These are phyloP conservation scores for Ectobius pallidus DNA, from an alignment of 2,888 invertebrate species.

Conservation along the genomic window DNA sequence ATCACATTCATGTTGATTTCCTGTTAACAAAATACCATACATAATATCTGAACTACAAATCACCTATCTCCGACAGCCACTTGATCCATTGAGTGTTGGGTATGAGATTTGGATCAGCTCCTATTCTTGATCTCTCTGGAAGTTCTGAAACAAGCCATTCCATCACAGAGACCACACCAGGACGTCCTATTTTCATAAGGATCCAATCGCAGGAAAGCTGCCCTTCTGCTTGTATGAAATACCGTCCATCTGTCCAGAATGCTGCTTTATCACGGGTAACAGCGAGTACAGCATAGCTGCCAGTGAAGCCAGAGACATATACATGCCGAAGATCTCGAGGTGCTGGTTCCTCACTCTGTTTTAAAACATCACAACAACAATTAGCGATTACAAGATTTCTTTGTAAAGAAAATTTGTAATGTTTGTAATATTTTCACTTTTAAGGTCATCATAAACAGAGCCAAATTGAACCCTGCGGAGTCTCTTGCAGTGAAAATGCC, in stretches of 20 bases:
- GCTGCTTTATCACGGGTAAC: constrained; percentile 71
- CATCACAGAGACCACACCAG: constrained; percentile 59
- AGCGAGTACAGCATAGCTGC: constrained; percentile 73
- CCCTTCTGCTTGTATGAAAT: constrained; percentile 83
- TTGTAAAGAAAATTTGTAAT: too few species aligned
- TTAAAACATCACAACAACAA: background rate
- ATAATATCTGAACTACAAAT: too few species aligned
- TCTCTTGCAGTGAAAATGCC: too few species aligned
- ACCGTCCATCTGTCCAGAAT: constrained; percentile 92
- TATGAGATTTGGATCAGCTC: constrained; percentile 75
- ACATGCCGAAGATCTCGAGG: constrained; percentile 75
- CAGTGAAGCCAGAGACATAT: constrained; percentile 83
- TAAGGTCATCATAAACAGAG: too few species aligned
- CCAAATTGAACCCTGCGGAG: too few species aligned
- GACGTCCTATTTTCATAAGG: constrained; percentile 36
- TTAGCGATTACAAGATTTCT: too few species aligned
- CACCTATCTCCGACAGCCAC: constrained; percentile 62
- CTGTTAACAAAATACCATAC: too few species aligned
- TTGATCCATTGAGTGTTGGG: constrained; percentile 70
- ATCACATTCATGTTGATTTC: too few species aligned
- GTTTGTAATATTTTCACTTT: too few species aligned
- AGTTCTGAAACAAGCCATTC: constrained; percentile 68
- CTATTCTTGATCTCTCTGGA: constrained; percentile 64
- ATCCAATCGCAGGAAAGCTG: constrained; percentile 88
- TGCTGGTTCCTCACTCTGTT: constrained; percentile 79